Base-by-base conservation (phyloP, 2,113 vertebrate species). In the Paratilapia polleni region DNA sequence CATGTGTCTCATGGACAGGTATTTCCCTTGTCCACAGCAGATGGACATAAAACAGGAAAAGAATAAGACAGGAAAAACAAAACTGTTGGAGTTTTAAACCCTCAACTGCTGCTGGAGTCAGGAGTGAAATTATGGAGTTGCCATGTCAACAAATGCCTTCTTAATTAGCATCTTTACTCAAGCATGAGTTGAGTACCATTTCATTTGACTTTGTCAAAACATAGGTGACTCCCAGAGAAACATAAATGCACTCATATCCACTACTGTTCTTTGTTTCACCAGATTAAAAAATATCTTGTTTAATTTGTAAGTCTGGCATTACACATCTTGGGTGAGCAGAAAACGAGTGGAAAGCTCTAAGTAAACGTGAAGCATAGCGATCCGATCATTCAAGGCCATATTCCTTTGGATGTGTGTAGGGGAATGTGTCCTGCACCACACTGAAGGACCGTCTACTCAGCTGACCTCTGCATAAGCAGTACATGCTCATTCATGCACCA, bases 1-100 rank as follows among this genome's bases (percentile, higher is more conserved):
- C 19, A 6, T 75, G 17, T 59, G 26, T 63, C 43, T 81, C 57
- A 17, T 22, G 36, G 49, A 26, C 52, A 20, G 28, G 61, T 52
- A 70, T 68, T 26, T 70, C 22, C 14, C 24, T 28, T 61, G 57
- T 28, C 1, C 36, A 26, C 34, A 52, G 74, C 82, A 90, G 87
- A 82, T 84, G 84, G 82, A 61, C 28, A n/a, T 78, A 58, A 86
- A 89, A 85, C 36, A 43, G 64, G 41, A 8, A n/a, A 17, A 15
- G 10, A 4, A 52, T 52, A 52, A 26, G 38, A 26, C 38, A 47
- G 64, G 28, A 47, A 11, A 54, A 43, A 80, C 61, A 66, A 77
- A 83, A 82, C 70, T 43, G 75, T 47, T 62, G 70, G 81, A 68
- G 34, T 62, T 82, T 86, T 74, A 22, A 79, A 38, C 26, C 20